These are phyloP conservation scores for Sardinella longiceps DNA, from an alignment of 2,797 vertebrate species.

Conservation along the genomic window DNA sequence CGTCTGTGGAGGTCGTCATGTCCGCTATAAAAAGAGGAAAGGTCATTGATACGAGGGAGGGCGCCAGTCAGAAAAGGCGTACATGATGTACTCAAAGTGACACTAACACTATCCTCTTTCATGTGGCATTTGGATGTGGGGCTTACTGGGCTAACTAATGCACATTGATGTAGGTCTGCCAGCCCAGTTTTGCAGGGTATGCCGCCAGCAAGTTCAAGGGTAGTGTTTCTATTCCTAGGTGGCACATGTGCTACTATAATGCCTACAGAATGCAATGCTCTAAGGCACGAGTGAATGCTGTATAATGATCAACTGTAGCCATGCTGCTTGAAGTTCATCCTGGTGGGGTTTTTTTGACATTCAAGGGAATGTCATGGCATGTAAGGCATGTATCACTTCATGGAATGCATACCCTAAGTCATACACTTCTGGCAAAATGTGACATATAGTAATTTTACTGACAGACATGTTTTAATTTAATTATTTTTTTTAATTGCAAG, in stretches of 20 bases:
- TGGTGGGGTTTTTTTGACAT: background rate
- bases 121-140: background rate
- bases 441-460: background rate
- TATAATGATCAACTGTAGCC: background rate
- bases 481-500: too few relatives aligned
- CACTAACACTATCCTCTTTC: conserved; percentile 5
- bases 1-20: background rate
- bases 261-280: background rate
- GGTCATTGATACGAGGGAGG: background rate
- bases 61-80: background rate
- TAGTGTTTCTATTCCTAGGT: background rate
- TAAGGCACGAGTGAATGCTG: background rate
- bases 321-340: background rate
- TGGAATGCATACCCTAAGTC: background rate
- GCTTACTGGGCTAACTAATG: background rate
- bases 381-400: background rate
- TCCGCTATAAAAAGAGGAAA: background rate
- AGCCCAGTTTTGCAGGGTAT: background rate
- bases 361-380: background rate
- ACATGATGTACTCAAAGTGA: background rate
- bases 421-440: background rate
- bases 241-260: background rate
- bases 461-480: background rate
- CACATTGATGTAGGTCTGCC: background rate
- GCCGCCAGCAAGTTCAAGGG: background rate